phyloP scores from a whole-genome alignment of 2,797 vertebrate genomes.

The Xenops minutus region DNA sequence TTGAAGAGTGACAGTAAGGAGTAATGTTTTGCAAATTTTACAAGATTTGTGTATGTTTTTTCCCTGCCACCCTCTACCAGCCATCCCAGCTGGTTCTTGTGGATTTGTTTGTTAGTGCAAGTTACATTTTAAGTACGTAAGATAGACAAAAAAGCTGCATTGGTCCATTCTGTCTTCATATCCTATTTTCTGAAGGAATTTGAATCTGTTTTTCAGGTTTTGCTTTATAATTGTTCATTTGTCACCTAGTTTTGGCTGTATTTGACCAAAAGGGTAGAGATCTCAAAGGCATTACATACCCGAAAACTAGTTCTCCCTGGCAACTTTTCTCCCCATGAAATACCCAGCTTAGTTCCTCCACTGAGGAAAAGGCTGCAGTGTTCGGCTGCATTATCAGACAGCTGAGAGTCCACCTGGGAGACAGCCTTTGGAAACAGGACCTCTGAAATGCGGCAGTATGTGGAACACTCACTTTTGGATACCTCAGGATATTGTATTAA shows the following conservation, averaged over 20 bases:
- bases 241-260: background rate
- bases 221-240: background rate
- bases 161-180: background rate
- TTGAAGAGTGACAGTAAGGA: background rate
- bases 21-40: background rate
- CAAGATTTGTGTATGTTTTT: background rate
- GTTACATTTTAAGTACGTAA: background rate
- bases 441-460: background rate
- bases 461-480: fast-evolving
- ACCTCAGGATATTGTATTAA: background rate
- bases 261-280: background rate
- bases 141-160: background rate
- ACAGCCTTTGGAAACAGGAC: background rate
- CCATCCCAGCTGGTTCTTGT: background rate
- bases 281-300: background rate
- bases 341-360: background rate
- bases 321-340: background rate
- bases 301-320: background rate
- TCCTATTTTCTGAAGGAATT: background rate
- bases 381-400: background rate
- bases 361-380: background rate
- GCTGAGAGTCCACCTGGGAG: background rate
- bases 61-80: background rate
- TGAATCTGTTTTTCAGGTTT: background rate
- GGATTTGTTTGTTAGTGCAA: background rate